These are phyloP conservation scores for Hypselothyrea guttata DNA, from an alignment of 2,888 invertebrate genomes.

Conservation along the genomic window DNA sequence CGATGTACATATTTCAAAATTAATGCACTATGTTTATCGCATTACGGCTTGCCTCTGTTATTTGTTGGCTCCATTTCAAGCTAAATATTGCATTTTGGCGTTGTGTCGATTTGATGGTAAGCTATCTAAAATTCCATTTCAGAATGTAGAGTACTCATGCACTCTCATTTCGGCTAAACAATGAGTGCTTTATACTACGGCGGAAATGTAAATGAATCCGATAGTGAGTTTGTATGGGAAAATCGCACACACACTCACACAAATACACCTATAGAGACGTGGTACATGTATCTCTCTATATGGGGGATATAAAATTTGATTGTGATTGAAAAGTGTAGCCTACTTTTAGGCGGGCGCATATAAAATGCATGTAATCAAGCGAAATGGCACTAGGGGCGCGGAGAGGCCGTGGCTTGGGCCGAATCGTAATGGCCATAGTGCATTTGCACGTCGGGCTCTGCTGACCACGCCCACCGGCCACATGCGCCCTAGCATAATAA, in stretches of 20 bases:
- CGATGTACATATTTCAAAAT: too few relatives aligned
- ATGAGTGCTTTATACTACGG: conserved; percentile 35
- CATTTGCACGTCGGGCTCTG: conserved; percentile 38
- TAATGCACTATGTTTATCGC: too few relatives aligned
- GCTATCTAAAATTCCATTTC: conserved; percentile 47
- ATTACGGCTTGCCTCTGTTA: too few relatives aligned
- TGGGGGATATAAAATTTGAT: conserved; percentile 69
- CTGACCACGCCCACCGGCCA: conserved; percentile 20
- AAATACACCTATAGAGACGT: conserved; percentile 3
- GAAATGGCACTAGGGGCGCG: conserved; percentile 53
- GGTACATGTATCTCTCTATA: too few relatives aligned
- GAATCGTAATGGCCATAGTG: conserved; percentile 32
- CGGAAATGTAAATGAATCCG: conserved; percentile 66
- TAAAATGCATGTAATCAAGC: conserved; percentile 76
- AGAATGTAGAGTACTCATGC: conserved; percentile 20
- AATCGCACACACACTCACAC: conserved; percentile 28
- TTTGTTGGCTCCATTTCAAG: conserved; percentile 16
- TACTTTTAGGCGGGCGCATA: conserved; percentile 71
- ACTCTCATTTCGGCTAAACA: conserved; percentile 32
- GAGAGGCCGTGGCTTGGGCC: not conserved
- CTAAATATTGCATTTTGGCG: conserved; percentile 22
- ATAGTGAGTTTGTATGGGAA: conserved; percentile 48
- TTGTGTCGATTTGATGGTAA: conserved; percentile 32
- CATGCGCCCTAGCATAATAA: conserved; percentile 50
- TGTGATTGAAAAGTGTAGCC: conserved; percentile 78